phyloP scores from a whole-genome alignment of 2,888 invertebrate genomes.

The Priocnemis perturbator region DNA sequence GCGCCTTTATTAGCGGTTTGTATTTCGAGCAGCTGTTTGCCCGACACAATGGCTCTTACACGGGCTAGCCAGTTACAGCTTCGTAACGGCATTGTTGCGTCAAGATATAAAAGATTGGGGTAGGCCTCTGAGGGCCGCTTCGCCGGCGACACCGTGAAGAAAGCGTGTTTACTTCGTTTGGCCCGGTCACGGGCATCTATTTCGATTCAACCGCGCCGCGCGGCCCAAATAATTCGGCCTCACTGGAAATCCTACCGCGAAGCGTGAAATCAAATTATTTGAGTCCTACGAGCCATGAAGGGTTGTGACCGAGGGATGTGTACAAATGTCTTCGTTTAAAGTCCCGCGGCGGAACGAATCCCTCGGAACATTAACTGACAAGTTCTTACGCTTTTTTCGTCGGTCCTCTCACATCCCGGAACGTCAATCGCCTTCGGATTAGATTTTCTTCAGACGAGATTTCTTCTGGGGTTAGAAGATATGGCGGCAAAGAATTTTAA shows the following conservation, averaged over 20 bases:
- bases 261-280: no score
- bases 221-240: neutral
- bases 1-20: conserved; percentile 74
- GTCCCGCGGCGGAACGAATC: no score
- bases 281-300: no score
- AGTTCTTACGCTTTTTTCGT: no score
- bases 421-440: no score
- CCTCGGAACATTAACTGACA: no score
- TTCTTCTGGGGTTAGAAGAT: no score
- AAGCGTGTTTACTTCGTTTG: neutral
- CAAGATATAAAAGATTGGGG: conserved; percentile 68
- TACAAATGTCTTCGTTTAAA: no score
- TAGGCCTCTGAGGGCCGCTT: conserved; percentile 42
- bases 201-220: neutral
- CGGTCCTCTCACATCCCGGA: no score
- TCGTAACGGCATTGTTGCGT: conserved; percentile 64
- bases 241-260: neutral
- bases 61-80: conserved; percentile 66
- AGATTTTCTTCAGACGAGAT: no score
- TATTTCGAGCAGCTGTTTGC: conserved; percentile 73
- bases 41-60: conserved; percentile 61
- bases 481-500: neutral
- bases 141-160: conserved; percentile 12
- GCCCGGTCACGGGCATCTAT: neutral
- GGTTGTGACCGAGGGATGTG: no score